These are phyloP conservation scores for Agrotis ipsilon DNA, from an alignment of 2,888 invertebrate species.

Conservation along the genomic window DNA sequence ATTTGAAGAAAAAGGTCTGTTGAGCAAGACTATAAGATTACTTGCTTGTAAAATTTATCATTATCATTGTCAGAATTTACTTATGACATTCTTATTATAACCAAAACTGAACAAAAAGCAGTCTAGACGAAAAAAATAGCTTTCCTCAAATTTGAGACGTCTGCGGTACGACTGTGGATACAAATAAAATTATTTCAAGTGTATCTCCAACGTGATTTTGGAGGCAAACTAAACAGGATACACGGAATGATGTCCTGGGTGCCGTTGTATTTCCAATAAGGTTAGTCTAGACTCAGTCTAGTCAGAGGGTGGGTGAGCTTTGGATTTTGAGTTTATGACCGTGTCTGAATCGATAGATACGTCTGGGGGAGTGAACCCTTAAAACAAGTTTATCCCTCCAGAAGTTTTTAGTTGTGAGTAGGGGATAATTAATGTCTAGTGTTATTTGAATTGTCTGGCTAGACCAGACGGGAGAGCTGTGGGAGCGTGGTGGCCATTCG, in stretches of 20 bases:
- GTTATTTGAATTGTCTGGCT: slow-evolving; percentile 22
- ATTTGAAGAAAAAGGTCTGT: slow-evolving; percentile 51
- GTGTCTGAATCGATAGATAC: slow-evolving; percentile 65
- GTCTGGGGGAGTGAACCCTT: slow-evolving; percentile 58
- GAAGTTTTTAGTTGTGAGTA: slow-evolving; percentile 14
- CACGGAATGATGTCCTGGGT: slow-evolving; percentile 47
- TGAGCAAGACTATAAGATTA: slow-evolving; percentile 33
- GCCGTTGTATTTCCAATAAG: slow-evolving; percentile 73
- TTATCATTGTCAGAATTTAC: slow-evolving; percentile 12
- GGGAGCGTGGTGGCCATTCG: slow-evolving; percentile 34
- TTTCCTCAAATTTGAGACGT: slow-evolving; percentile 16
- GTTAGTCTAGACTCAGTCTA: slow-evolving; percentile 87
- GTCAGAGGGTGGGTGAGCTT: slow-evolving; percentile 72
- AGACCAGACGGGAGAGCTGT: slow-evolving; percentile 13
- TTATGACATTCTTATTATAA: slow-evolving; percentile 15
- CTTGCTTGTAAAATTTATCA: not conserved
- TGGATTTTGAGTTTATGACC: slow-evolving; percentile 63
- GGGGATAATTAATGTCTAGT: slow-evolving; percentile 30
- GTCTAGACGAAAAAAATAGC: slow-evolving; percentile 48
- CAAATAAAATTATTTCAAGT: slow-evolving; percentile 52
- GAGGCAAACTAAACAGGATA: slow-evolving; percentile 40
- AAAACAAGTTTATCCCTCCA: slow-evolving; percentile 20
- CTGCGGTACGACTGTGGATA: slow-evolving; percentile 29
- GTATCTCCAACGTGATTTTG: slow-evolving; percentile 53
- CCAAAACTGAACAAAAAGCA: slow-evolving; percentile 14